Evolutionary conservation across 2,888 invertebrate species (phyloP), one percentile per base, ranked within the genome.

Genomic region (Polylopha cassiicola): DNA sequence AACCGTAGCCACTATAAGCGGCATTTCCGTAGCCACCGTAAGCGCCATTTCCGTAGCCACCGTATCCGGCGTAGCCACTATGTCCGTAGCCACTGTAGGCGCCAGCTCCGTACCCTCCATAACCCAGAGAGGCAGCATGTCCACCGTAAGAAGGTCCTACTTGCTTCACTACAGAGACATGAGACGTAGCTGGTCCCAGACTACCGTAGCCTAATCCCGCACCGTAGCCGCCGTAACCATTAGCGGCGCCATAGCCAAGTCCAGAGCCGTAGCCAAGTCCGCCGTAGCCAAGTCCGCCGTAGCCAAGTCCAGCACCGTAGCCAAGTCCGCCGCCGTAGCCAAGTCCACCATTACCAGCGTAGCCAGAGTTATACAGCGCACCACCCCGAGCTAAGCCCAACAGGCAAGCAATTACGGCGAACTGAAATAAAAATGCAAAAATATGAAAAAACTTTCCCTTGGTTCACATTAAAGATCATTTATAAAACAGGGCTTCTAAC

Each of bases 321-420:
- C 32, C 37, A 3, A 38, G 23, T 4, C 22, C 33, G 4, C 21
- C 3, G 11, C 22, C 21, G 24, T 41, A 34, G 11, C 39, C 41
- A 21, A 41, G 36, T 6, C 26, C n/a, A n/a, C n/a, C n/a, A n/a
- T n/a, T n/a, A n/a, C n/a, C n/a, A n/a, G n/a, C n/a, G n/a, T n/a
- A n/a, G 3, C 47, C 52, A 1, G 47, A 32, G 30, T 41, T 56
- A 8, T 52, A 43, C 1, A 70, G 39, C 4, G 44, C 59, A 34
- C 72, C 67, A 23, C 72, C 73, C 10, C 36, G 55, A 39, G 66
- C 60, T 14, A 73, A 30, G 39, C 71, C 71, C 29, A 74, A 57
- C 3, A 73, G 54, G 61, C 69, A 70, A 20, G 55, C 55, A 15
- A 70, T 51, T 8, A 65, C 29, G 31, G 64, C 51, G 15, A 73